A percentile compares a stretch with the other conserved stretches of the same genome.
phyloP scores from a whole-genome alignment of 2,888 invertebrate species.

The Aquatica leii region DNA sequence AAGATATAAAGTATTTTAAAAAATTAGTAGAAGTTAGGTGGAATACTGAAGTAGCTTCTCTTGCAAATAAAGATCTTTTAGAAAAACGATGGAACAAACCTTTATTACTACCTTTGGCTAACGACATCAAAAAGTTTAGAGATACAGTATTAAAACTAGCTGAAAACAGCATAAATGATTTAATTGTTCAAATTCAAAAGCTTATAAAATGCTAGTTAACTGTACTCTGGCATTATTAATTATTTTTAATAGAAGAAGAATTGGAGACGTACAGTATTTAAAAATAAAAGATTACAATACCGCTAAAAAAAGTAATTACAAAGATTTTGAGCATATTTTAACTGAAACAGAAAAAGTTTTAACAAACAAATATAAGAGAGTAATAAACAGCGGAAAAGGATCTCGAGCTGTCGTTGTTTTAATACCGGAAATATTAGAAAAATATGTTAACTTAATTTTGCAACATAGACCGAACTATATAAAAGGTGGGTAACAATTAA shows the following conservation, averaged over 20 bases:
- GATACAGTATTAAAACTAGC: constrained; percentile 22
- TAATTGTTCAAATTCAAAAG: constrained; percentile 16
- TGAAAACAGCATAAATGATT: constrained; percentile 13
- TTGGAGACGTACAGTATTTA: constrained; percentile 38
- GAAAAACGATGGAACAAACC: constrained; percentile 39
- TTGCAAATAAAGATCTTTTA: constrained; percentile 19
- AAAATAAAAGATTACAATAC: constrained; percentile 30
- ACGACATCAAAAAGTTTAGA: constrained; percentile 33
- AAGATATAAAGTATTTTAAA: constrained; percentile 22
- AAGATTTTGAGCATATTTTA: constrained; percentile 31
- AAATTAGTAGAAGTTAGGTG: constrained; percentile 14
- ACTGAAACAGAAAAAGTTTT: constrained; percentile 33
- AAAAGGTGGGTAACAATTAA: no score
- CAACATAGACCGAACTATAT: constrained; percentile 44
- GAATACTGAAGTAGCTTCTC: constrained; percentile 16
- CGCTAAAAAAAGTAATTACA: constrained; percentile 20
- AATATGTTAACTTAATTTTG: constrained; percentile 41
- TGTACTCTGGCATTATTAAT: constrained; percentile 32
- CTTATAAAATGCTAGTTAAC: constrained; percentile 24
- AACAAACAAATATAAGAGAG: constrained; percentile 45
- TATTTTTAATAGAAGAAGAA: constrained; percentile 36
- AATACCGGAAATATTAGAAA: constrained; percentile 43
- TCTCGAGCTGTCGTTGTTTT: constrained; percentile 46
- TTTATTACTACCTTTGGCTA: constrained; percentile 30
- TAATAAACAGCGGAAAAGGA: constrained; percentile 47